Evolutionary conservation across 2,888 invertebrate genomes (phyloP).

Genomic region (Drosophila formosana): DNA sequence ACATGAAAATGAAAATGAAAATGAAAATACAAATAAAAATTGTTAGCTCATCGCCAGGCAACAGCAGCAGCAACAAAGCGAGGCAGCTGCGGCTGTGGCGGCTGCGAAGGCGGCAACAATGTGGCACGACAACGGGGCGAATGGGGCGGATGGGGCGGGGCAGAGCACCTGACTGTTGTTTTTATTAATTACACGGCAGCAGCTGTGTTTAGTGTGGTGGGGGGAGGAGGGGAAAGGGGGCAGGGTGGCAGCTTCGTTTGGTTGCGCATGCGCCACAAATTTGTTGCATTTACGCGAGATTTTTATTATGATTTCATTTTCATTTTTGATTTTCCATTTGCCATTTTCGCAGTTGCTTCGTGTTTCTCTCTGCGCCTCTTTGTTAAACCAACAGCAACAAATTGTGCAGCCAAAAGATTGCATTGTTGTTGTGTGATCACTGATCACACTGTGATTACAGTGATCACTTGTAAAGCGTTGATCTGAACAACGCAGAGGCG

Average conservation of each 20-base stretch:
- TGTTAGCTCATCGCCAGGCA: constrained; percentile 70
- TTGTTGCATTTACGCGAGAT: constrained; percentile 81
- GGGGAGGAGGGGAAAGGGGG: background rate
- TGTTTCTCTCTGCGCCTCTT: constrained; percentile 13
- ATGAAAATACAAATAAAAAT: constrained; percentile 43
- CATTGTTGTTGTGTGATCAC: constrained; percentile 37
- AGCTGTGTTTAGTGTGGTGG: too few relatives aligned
- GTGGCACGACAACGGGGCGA: constrained; percentile 17
- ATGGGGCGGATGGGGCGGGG: constrained; percentile 25
- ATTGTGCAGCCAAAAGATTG: constrained; percentile 48
- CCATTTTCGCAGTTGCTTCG: constrained; percentile 24
- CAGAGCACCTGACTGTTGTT: constrained; percentile 68
- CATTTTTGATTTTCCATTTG: constrained; percentile 20
- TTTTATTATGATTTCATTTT: constrained; percentile 79
- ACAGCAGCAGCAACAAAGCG: constrained; percentile 26
- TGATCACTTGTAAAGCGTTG: constrained; percentile 8
- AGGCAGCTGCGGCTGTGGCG: constrained; percentile 21
- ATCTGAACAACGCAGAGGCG: background rate
- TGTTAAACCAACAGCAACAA: constrained; percentile 47
- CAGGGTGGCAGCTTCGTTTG: constrained; percentile 52
- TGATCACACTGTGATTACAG: constrained; percentile 17
- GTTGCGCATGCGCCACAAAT: constrained; percentile 81
- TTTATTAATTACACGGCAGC: constrained; percentile 75
- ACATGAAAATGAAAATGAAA: constrained; percentile 6
- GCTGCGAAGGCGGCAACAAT: constrained; percentile 43